Conservation (phyloP, 2,888 invertebrate genomes). For the Choristoneura rosaceana region DNA sequence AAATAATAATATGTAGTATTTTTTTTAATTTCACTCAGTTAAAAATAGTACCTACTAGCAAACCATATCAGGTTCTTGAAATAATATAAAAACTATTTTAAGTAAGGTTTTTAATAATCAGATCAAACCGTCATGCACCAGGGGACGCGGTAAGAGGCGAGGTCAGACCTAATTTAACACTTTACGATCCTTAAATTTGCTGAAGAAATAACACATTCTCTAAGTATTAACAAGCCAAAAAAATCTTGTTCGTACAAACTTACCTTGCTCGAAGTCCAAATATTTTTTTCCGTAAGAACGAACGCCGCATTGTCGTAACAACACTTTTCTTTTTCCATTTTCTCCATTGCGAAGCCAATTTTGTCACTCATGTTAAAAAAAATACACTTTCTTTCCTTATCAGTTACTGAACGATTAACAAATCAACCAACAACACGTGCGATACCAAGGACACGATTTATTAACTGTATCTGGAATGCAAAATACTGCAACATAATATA, state of each 20-base stretch:
- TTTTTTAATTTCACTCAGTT: not conserved
- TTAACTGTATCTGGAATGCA: not conserved
- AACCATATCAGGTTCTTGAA: not conserved
- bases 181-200: slow-evolving; percentile 35
- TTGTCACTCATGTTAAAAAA: slow-evolving; percentile 50
- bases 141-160: slow-evolving; percentile 34
- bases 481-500: not conserved
- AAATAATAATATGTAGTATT: not conserved
- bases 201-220: slow-evolving; percentile 19
- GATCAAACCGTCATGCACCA: slow-evolving; percentile 38
- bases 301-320: slow-evolving; percentile 74
- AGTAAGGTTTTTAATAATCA: slow-evolving; percentile 23
- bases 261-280: slow-evolving; percentile 50
- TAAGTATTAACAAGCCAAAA: not conserved
- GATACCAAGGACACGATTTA: not conserved
- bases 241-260: not conserved
- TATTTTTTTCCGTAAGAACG: slow-evolving; percentile 70
- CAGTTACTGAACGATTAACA: slow-evolving; percentile 42
- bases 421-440: not conserved
- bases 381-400: slow-evolving; percentile 37
- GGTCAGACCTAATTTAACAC: slow-evolving; percentile 32
- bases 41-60: not conserved
- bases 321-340: slow-evolving; percentile 60
- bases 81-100: not conserved
- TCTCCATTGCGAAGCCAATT: slow-evolving; percentile 50